These are phyloP conservation scores for Rhynchophorus ferrugineus DNA, from an alignment of 1,140 invertebrate genomes.

Conservation along the genomic window DNA sequence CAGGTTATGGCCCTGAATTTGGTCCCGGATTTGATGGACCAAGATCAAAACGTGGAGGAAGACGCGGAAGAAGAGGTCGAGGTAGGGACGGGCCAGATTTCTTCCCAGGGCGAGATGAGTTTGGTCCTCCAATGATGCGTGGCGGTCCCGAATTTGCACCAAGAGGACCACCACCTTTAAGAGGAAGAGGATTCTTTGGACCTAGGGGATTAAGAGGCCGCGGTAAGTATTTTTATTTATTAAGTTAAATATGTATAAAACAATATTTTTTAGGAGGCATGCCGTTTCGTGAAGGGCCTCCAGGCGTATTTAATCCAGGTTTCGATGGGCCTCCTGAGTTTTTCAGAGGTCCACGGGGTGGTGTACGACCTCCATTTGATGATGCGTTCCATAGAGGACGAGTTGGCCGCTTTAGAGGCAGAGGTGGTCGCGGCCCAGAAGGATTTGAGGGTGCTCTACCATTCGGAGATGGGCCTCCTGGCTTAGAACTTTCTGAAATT, in stretches of 20 bases:
- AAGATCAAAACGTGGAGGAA: slow-evolving; percentile 11
- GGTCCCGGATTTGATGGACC: slow-evolving; percentile 1
- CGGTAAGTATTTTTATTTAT: slow-evolving; percentile 1
- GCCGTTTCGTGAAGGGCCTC: slow-evolving; percentile 22
- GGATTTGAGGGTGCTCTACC: slow-evolving; percentile 13
- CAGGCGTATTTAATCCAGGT: slow-evolving; percentile 26
- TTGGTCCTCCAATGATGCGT: slow-evolving; percentile 6
- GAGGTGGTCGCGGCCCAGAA: slow-evolving; percentile 7
- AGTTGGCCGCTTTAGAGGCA: slow-evolving; percentile 2
- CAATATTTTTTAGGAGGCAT: slow-evolving; percentile 21
- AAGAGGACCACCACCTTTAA: slow-evolving; percentile 29
- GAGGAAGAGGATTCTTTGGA: slow-evolving; percentile 38
- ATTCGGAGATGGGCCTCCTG: slow-evolving; percentile 19
- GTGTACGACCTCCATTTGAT: slow-evolving; percentile 8
- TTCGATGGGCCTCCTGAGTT: slow-evolving; percentile 34
- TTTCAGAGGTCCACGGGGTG: slow-evolving; percentile 25
- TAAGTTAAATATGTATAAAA: neutral
- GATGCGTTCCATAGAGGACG: slow-evolving; percentile 7
- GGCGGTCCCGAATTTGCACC: slow-evolving; percentile 7
- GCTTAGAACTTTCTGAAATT: slow-evolving; percentile 6
- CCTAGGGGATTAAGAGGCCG: slow-evolving; percentile 40
- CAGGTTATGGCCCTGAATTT: neutral
- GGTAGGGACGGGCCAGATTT: slow-evolving; percentile 20
- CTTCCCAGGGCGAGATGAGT: slow-evolving; percentile 12
- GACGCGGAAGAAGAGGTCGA: slow-evolving; percentile 13